These are phyloP conservation scores for Noctua comes DNA, from an alignment of 2,888 invertebrate genomes.

Conservation along the genomic window DNA sequence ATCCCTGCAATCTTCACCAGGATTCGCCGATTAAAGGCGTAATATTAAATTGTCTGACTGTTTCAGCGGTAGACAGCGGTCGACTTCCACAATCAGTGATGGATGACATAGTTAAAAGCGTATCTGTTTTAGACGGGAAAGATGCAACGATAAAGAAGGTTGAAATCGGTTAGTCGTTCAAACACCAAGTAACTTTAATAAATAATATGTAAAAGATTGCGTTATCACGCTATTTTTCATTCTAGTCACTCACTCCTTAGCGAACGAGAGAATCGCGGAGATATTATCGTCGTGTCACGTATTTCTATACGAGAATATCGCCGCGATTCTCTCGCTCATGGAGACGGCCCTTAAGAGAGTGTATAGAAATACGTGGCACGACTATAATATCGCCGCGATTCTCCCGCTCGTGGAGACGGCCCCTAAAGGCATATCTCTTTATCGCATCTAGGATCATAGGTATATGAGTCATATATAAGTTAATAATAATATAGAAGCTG, in stretches of 20 bases:
- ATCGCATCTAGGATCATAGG: background rate
- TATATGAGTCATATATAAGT: background rate
- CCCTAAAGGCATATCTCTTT: too few species aligned
- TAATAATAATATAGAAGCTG: background rate
- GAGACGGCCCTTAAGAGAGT: too few species aligned
- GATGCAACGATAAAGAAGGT: constrained; percentile 29
- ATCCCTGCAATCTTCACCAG: too few species aligned
- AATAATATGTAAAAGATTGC: background rate
- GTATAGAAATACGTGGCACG: too few species aligned
- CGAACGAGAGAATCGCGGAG: too few species aligned
- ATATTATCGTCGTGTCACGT: too few species aligned
- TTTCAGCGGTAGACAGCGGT: constrained; percentile 49
- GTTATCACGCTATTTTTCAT: background rate
- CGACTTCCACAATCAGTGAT: constrained; percentile 50
- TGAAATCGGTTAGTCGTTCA: constrained; percentile 32
- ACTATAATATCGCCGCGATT: too few species aligned
- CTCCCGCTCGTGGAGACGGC: too few species aligned
- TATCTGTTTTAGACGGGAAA: constrained; percentile 26
- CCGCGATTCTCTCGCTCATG: too few species aligned
- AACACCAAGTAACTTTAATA: background rate
- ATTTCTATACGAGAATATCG: too few species aligned
- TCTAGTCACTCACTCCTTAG: background rate
- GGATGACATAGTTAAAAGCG: constrained; percentile 35
- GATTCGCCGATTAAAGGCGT: too few species aligned
- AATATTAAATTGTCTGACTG: background rate